A percentile compares a stretch with the other conserved stretches of the same genome.
phyloP scores from a whole-genome alignment of 37 sponge, comb jelly and placozoan species.

The Diacarnus erythraeanus region DNA sequence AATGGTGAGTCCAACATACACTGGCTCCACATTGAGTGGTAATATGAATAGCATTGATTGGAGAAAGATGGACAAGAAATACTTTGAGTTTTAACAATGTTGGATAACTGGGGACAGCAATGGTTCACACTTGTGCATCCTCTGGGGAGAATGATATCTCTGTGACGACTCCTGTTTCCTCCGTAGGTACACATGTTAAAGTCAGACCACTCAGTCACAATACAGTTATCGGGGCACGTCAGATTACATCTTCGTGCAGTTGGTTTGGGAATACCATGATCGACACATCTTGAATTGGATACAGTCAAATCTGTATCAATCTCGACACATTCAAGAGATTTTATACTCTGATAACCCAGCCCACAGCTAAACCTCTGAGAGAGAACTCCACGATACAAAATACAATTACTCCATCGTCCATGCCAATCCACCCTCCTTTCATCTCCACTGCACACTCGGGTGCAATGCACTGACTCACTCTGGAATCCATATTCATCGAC shows the following conservation, averaged over 20 bases:
- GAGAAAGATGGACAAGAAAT: background rate
- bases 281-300: background rate
- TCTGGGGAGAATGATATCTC: conserved; percentile 12
- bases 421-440: no score
- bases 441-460: background rate
- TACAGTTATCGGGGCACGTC: conserved; percentile 1
- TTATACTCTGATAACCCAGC: conserved; percentile 16
- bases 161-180: background rate
- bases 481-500: conserved; percentile 19
- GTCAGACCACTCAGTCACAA: conserved; percentile 35
- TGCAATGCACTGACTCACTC: background rate
- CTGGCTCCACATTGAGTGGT: background rate
- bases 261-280: background rate
- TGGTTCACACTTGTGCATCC: background rate
- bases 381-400: background rate
- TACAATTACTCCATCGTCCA: conserved; percentile 23
- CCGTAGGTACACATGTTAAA: background rate
- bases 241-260: background rate
- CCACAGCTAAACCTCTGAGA: conserved; percentile 30
- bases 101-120: conserved; percentile 17
- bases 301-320: background rate
- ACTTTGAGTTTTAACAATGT: background rate
- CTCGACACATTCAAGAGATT: conserved; percentile 1
- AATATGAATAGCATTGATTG: background rate
- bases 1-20: conserved; percentile 16